A percentile compares a stretch with the other conserved stretches of the same genome.
phyloP scores from a whole-genome alignment of 92 coral and sea anemone species.

The Diadumene lineata region DNA sequence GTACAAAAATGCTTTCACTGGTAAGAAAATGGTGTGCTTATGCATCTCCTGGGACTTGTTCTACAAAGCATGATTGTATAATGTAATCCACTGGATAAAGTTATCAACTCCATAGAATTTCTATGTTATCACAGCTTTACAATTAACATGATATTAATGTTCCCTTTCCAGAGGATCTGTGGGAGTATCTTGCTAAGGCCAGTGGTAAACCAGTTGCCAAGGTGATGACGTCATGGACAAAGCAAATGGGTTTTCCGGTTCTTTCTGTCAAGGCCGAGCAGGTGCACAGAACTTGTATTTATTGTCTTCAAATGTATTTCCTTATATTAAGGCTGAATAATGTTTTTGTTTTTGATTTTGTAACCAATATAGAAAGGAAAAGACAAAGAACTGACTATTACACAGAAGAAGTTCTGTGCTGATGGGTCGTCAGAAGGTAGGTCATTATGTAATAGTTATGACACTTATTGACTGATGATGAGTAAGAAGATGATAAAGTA shows the following conservation, averaged over 20 bases:
- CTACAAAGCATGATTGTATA: too few relatives aligned
- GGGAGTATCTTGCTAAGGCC: conserved; percentile 77
- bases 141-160: too few relatives aligned
- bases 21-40: too few relatives aligned
- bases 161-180: conserved; percentile 79
- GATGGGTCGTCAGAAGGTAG: conserved; percentile 88
- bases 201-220: conserved; percentile 89
- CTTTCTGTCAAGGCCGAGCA: conserved; percentile 83
- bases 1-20: conserved; percentile 93
- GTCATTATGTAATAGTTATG: not conserved
- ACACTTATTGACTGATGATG: not conserved
- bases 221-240: conserved; percentile 95
- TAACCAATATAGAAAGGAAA: conserved; percentile 64
- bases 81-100: too few relatives aligned
- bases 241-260: conserved; percentile 98
- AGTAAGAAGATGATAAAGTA: not conserved
- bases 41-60: too few relatives aligned
- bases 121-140: too few relatives aligned
- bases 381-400: conserved; percentile 66
- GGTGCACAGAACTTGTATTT: conserved; percentile 28
- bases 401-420: conserved; percentile 87
- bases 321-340: not conserved
- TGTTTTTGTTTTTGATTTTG: conserved; percentile 1
- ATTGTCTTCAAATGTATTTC: not conserved
- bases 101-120: not conserved